These are phyloP conservation scores for Cryptocephalus moraei DNA, from an alignment of 2,888 invertebrate genomes.

Conservation along the genomic window DNA sequence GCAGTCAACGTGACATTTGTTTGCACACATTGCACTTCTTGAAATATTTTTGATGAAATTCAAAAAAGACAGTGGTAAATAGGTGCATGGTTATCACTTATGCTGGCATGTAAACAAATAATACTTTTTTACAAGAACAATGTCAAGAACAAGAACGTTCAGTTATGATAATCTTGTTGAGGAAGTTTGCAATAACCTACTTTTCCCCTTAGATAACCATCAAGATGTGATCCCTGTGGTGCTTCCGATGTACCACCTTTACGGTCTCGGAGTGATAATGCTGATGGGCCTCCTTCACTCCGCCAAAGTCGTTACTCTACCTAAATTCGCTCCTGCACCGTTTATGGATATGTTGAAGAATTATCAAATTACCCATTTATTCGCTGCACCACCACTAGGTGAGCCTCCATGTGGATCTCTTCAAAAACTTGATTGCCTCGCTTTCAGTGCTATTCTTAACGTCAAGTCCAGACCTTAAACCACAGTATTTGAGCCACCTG, in stretches of 20 bases:
- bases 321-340: slow-evolving; percentile 61
- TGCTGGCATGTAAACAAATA: too few species aligned
- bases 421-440: slow-evolving; percentile 1
- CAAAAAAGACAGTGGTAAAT: too few species aligned
- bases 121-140: too few species aligned
- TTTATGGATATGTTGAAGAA: slow-evolving; percentile 56
- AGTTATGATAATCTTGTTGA: too few species aligned
- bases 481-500: slow-evolving; percentile 45
- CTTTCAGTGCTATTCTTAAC: slow-evolving; percentile 14
- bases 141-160: too few species aligned
- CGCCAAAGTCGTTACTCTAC: slow-evolving; percentile 55
- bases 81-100: too few species aligned
- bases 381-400: slow-evolving; percentile 74
- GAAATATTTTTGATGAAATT: too few species aligned
- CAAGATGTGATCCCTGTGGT: slow-evolving; percentile 53
- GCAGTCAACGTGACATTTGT: too few species aligned
- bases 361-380: slow-evolving; percentile 53
- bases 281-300: slow-evolving; percentile 50
- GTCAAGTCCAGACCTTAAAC: slow-evolving; percentile 47
- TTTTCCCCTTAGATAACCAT: too few species aligned
- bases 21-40: too few species aligned
- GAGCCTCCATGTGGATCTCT: slow-evolving; percentile 25
- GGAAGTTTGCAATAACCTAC: too few species aligned
- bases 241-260: slow-evolving; percentile 79
- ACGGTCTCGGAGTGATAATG: slow-evolving; percentile 55